Conservation (phyloP, 2,888 invertebrate species). For the Chymomyza procnemis region DNA sequence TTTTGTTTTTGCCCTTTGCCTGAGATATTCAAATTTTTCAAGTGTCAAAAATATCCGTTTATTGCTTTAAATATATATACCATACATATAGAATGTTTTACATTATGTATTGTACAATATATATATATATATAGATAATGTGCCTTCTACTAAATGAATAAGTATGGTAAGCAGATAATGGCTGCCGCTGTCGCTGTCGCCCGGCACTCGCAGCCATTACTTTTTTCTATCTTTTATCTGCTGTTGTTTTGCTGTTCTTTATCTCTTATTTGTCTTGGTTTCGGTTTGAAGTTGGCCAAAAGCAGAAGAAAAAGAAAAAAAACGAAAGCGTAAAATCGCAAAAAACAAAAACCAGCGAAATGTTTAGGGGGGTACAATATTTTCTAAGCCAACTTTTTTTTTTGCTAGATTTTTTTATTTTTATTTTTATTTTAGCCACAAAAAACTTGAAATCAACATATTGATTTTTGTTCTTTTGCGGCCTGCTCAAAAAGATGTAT, state of each 20-base stretch:
- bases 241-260: conserved; percentile 2
- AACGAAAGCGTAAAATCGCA: conserved; percentile 12
- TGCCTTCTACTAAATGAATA: conserved; percentile 32
- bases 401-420: too few species aligned
- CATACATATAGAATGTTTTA: conserved; percentile 23
- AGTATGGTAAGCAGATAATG: conserved; percentile 70
- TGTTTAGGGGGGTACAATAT: not conserved
- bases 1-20: conserved; percentile 55
- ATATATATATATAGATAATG: not conserved
- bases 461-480: conserved; percentile 61
- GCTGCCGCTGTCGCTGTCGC: conserved; percentile 32
- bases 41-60: conserved; percentile 65
- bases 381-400: conserved; percentile 24
- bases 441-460: conserved; percentile 64
- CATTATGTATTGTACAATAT: conserved; percentile 16
- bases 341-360: conserved; percentile 19
- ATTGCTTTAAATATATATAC: conserved; percentile 38
- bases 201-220: not conserved
- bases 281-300: conserved; percentile 35
- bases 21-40: conserved; percentile 68
- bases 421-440: conserved; percentile 25
- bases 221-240: not conserved
- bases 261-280: conserved; percentile 1
- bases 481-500: conserved; percentile 36
- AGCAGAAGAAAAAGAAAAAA: too few species aligned